These are phyloP conservation scores for Drosophila ananassae DNA, from an alignment of 1,140 invertebrate species.

Conservation along the genomic window DNA sequence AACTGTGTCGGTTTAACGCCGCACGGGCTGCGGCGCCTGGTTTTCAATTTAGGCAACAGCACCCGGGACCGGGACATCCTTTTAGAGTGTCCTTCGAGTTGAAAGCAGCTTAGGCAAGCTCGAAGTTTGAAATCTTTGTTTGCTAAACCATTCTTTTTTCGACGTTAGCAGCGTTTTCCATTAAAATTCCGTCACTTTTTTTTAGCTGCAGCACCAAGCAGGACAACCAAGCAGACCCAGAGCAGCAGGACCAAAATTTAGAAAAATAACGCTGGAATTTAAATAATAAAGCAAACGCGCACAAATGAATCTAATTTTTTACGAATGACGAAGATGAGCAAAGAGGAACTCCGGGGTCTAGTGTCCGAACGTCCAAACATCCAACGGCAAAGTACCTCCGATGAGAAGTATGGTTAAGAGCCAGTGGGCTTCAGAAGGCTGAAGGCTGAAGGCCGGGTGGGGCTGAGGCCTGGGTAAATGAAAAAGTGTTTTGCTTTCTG, in stretches of 20 bases:
- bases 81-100: conserved; percentile 74
- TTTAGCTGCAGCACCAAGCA: conserved; percentile 11
- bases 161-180: conserved; percentile 78
- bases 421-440: conserved; percentile 5
- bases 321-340: conserved; percentile 58
- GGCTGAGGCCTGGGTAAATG: conserved; percentile 44
- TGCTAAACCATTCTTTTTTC: conserved; percentile 65
- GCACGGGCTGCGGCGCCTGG: conserved; percentile 31
- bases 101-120: conserved; percentile 75
- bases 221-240: conserved; percentile 9
- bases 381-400: conserved; percentile 29
- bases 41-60: conserved; percentile 75
- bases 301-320: conserved; percentile 84
- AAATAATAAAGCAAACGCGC: conserved; percentile 81
- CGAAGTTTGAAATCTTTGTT: conserved; percentile 67
- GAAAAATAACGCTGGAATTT: conserved; percentile 80
- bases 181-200: conserved; percentile 80
- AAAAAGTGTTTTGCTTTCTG: conserved; percentile 74
- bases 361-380: conserved; percentile 21
- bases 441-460: neutral
- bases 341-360: conserved; percentile 8
- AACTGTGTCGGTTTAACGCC: conserved; percentile 39
- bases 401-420: conserved; percentile 18
- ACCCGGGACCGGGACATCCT: conserved; percentile 68
- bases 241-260: conserved; percentile 65